Evolutionary conservation across 2,797 vertebrate genomes (phyloP).

Genomic region (Sternotherus odoratus): DNA sequence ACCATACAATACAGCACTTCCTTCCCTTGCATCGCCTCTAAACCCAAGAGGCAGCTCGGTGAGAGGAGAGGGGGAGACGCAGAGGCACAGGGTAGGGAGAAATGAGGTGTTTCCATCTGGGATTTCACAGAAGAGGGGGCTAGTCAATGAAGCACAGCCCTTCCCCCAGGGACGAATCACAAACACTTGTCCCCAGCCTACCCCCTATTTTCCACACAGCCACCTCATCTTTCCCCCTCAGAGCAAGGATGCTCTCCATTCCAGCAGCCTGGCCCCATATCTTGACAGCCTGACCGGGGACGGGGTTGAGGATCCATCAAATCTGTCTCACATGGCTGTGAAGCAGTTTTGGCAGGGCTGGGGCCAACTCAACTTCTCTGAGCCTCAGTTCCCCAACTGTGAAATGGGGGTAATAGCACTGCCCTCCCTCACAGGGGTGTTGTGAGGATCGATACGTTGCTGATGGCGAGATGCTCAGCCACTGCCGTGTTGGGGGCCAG

Average conservation of each 20-base stretch:
- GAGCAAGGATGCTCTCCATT: not conserved
- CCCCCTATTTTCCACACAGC: not conserved
- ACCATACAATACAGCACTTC: not conserved
- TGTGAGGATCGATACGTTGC: not conserved
- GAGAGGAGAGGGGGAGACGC: not conserved
- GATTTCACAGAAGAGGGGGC: not conserved
- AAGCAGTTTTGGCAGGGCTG: not conserved
- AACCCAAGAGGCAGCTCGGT: not conserved
- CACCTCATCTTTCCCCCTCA: not conserved
- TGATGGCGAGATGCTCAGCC: not conserved
- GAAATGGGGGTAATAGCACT: not conserved
- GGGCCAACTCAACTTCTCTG: not conserved
- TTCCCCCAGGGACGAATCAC: not conserved
- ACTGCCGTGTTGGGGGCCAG: not conserved
- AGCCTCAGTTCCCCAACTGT: not conserved
- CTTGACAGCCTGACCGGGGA: not conserved
- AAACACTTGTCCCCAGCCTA: not conserved
- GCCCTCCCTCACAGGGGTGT: not conserved
- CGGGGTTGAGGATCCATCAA: not conserved
- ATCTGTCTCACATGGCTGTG: not conserved
- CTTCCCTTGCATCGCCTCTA: not conserved
- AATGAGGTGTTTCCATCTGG: not conserved
- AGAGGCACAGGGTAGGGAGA: not conserved
- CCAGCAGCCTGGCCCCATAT: not conserved
- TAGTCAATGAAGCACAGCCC: fast-evolving